A percentile compares a stretch with the other conserved stretches of the same genome.
Evolutionary conservation across 2,113 vertebrate species (phyloP).

Genomic region (Corapipo altera): DNA sequence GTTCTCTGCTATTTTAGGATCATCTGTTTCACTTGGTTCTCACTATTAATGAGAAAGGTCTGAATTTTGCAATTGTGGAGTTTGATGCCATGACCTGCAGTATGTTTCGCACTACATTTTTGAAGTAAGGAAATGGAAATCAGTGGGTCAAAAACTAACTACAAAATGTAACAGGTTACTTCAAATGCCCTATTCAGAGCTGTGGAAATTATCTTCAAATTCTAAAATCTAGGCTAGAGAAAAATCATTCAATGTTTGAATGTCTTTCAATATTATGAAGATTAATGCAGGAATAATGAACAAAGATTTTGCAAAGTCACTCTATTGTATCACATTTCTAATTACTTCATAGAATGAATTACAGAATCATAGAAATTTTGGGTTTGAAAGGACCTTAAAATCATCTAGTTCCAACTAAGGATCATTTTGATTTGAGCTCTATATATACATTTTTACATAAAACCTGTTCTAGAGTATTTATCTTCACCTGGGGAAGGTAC

Average conservation of each 20-base stretch:
- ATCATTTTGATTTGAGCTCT: neutral
- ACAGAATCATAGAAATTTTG: neutral
- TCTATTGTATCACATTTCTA: neutral
- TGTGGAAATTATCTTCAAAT: neutral
- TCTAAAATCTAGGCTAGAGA: neutral
- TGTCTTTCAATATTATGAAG: slow-evolving; percentile 14
- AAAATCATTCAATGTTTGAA: slow-evolving; percentile 17
- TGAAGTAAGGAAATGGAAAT: neutral
- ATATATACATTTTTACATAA: neutral
- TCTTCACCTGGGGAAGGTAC: neutral
- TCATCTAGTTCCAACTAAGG: neutral
- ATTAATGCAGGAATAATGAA: neutral
- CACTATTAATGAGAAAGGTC: neutral
- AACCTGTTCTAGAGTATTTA: neutral
- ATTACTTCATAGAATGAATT: neutral
- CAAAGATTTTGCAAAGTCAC: slow-evolving; percentile 2
- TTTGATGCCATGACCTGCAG: neutral
- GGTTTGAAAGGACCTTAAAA: neutral
- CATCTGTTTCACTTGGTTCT: neutral
- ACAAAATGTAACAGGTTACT: neutral
- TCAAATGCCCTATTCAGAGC: neutral
- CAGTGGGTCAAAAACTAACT: neutral
- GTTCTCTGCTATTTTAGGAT: neutral
- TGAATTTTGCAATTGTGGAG: neutral
- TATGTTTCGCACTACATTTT: neutral